These are phyloP conservation scores for Nyctibius bracteatus DNA, from an alignment of 2,113 vertebrate genomes.

Conservation along the genomic window DNA sequence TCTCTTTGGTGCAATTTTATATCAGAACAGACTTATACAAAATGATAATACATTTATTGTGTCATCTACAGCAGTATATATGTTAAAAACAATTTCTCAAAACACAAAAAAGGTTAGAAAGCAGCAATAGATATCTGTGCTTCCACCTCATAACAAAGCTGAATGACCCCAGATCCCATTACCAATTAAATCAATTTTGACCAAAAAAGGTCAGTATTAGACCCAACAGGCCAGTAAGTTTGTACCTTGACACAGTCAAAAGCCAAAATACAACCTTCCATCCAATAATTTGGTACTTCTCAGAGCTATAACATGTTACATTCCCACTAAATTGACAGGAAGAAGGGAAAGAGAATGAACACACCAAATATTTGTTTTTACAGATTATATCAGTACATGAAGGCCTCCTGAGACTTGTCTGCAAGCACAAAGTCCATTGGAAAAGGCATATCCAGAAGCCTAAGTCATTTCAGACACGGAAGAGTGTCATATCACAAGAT, in stretches of 20 bases:
- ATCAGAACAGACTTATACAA: slow-evolving; percentile 44
- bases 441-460: slow-evolving; percentile 24
- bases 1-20: slow-evolving; percentile 27
- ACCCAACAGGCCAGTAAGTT: slow-evolving; percentile 12
- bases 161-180: neutral
- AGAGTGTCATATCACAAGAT: slow-evolving; percentile 29
- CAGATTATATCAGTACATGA: slow-evolving; percentile 6
- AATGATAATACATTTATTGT: slow-evolving; percentile 76
- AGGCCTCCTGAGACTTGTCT: slow-evolving; percentile 28
- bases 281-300: neutral
- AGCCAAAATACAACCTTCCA: slow-evolving; percentile 41
- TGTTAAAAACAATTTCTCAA: slow-evolving; percentile 60
- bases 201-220: slow-evolving; percentile 30
- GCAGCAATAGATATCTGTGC: slow-evolving; percentile 31
- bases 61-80: slow-evolving; percentile 68
- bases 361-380: slow-evolving; percentile 14
- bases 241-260: slow-evolving; percentile 43
- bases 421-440: neutral
- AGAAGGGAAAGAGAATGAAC: neutral
- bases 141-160: slow-evolving; percentile 37
- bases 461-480: slow-evolving; percentile 10
- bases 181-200: slow-evolving; percentile 25
- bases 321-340: slow-evolving; percentile 18
- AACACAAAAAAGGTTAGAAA: slow-evolving; percentile 64
- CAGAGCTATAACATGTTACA: slow-evolving; percentile 8